phyloP scores from a whole-genome alignment of 2,113 vertebrate species.

The Thymallus thymallus region DNA sequence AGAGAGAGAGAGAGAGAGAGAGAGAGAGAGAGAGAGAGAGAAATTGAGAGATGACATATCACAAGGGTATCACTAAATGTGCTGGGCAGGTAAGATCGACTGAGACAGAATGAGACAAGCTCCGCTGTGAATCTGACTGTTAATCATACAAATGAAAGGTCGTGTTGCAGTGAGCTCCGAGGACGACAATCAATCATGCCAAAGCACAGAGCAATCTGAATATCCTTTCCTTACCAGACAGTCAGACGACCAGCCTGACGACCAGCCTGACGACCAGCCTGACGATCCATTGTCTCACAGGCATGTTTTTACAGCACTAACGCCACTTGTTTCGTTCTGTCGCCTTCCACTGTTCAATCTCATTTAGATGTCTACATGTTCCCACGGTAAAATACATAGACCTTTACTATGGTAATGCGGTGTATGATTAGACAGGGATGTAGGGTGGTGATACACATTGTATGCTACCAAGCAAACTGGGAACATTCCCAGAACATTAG shows the following conservation, averaged over 20 bases:
- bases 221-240: conserved; percentile 9
- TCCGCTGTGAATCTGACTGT: conserved; percentile 48
- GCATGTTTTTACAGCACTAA: conserved; percentile 29
- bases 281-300: background rate
- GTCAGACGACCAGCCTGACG: conserved; percentile 15
- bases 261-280: too few relatives aligned
- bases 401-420: background rate
- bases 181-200: conserved; percentile 49
- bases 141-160: conserved; percentile 63
- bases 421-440: background rate
- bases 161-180: conserved; percentile 31
- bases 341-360: conserved; percentile 19
- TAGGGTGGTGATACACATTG: too few relatives aligned
- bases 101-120: conserved; percentile 37
- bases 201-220: conserved; percentile 38
- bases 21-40: too few relatives aligned
- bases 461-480: too few relatives aligned
- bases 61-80: conserved; percentile 31
- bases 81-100: conserved; percentile 16
- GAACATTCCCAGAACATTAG: too few relatives aligned
- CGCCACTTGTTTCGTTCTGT: conserved; percentile 42
- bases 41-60: conserved; percentile 15
- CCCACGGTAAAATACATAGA: background rate
- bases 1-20: too few relatives aligned
- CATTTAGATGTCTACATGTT: conserved; percentile 14